Evolutionary conservation across 2,113 vertebrate species (phyloP).

Genomic region (Leucoraja erinaceus): DNA sequence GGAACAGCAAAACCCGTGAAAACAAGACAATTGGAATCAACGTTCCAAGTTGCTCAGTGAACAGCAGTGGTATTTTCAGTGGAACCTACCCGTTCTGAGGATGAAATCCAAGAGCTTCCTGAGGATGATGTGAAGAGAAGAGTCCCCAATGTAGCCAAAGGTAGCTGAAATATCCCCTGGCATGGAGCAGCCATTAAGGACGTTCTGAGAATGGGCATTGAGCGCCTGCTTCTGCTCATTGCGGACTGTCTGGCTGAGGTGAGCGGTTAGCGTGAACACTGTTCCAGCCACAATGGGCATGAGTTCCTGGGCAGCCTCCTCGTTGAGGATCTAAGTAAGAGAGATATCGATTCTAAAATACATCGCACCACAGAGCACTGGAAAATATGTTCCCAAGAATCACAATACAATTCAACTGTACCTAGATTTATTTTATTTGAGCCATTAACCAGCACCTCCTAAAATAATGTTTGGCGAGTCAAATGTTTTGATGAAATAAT

Average conservation of each 20-base stretch:
- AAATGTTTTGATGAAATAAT: too few relatives aligned
- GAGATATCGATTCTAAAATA: background rate
- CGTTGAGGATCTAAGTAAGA: conserved; percentile 75
- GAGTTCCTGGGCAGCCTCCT: conserved; percentile 83
- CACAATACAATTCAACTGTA: background rate
- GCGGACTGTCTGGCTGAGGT: conserved; percentile 84
- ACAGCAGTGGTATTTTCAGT: background rate
- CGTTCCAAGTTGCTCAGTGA: background rate
- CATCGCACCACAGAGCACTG: background rate
- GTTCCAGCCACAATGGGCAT: conserved; percentile 92
- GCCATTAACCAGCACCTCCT: background rate
- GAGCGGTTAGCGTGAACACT: conserved; percentile 88
- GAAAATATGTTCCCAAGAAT: background rate
- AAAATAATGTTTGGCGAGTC: too few relatives aligned
- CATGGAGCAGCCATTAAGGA: conserved; percentile 55
- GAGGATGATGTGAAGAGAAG: conserved; percentile 88
- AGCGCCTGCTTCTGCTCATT: conserved; percentile 81
- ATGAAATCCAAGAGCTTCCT: conserved; percentile 93
- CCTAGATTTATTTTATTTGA: background rate
- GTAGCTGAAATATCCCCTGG: conserved; percentile 57
- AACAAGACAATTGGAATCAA: background rate
- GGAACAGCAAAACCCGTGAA: background rate
- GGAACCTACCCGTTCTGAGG: conserved; percentile 78
- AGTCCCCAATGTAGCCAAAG: conserved; percentile 88
- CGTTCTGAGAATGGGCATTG: conserved; percentile 48